phyloP scores from a whole-genome alignment of 1,140 invertebrate genomes.

The Caenorhabditis briggsae region DNA sequence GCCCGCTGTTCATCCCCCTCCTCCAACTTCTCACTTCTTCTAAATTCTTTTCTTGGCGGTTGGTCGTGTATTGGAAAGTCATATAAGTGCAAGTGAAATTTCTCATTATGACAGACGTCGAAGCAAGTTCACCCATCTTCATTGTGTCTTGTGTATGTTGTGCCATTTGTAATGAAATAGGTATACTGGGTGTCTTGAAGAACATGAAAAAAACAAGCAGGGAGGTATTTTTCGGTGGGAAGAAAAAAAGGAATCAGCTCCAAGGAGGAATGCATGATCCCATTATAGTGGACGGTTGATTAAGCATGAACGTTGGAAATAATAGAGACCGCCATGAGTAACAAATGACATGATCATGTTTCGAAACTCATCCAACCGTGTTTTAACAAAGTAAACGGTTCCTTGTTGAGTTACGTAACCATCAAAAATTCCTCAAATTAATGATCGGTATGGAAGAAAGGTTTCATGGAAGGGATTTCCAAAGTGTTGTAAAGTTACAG shows the following conservation, averaged over 20 bases:
- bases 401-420: slow-evolving; percentile 11
- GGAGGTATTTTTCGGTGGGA: not conserved
- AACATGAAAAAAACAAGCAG: not conserved
- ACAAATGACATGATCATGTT: not conserved
- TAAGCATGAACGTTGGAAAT: not conserved
- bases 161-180: slow-evolving; percentile 31
- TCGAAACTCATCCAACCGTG: not conserved
- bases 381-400: slow-evolving; percentile 19
- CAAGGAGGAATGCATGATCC: not conserved
- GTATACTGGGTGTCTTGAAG: not conserved
- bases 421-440: not conserved
- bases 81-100: slow-evolving; percentile 56
- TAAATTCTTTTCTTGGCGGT: slow-evolving; percentile 38
- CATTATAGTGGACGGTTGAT: not conserved
- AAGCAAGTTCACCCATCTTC: slow-evolving; percentile 25
- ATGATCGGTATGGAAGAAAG: not conserved
- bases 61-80: slow-evolving; percentile 21
- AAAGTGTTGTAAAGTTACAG: too few species aligned
- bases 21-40: slow-evolving; percentile 29
- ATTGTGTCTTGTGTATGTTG: slow-evolving; percentile 39
- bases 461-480: too few species aligned
- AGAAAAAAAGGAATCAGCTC: not conserved
- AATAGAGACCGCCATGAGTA: not conserved
- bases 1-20: slow-evolving; percentile 27
- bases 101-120: slow-evolving; percentile 29